These are phyloP conservation scores for Tryphoninae sp. DNA, from an alignment of 2,888 invertebrate species.

Conservation along the genomic window DNA sequence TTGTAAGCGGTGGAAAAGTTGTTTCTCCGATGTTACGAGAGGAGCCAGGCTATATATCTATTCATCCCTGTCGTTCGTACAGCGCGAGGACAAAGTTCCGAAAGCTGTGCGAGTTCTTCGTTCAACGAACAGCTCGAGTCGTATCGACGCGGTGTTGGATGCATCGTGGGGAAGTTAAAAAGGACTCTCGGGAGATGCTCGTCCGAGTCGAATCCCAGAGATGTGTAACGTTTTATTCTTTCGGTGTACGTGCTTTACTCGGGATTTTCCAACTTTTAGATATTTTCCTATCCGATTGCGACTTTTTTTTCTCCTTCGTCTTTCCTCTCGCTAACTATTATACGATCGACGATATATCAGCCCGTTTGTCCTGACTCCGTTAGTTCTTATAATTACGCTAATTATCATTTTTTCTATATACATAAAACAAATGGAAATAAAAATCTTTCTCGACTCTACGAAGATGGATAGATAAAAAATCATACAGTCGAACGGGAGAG, in stretches of 20 bases:
- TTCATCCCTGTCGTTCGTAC: background rate
- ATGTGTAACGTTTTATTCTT: slow-evolving; percentile 56
- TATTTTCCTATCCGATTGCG: background rate
- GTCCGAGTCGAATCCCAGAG: slow-evolving; percentile 26
- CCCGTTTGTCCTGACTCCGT: background rate
- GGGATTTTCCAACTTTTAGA: slow-evolving; percentile 36
- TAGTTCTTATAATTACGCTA: background rate
- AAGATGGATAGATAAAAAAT: background rate
- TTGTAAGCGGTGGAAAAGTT: slow-evolving; percentile 62
- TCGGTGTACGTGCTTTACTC: slow-evolving; percentile 40
- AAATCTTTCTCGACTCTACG: background rate
- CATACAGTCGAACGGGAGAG: too few species aligned
- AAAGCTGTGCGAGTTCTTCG: slow-evolving; percentile 15
- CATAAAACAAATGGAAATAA: background rate
- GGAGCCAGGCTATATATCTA: background rate
- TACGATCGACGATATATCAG: too few species aligned
- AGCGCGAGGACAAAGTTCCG: slow-evolving; percentile 49
- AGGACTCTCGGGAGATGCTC: slow-evolving; percentile 50
- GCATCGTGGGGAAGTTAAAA: slow-evolving; percentile 48
- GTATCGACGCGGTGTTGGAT: background rate
- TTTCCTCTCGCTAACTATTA: background rate
- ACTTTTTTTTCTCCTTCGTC: background rate
- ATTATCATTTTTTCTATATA: background rate
- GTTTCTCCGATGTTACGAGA: slow-evolving; percentile 49
- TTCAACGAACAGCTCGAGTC: background rate